A percentile compares a stretch with the other conserved stretches of the same genome.
phyloP scores from a whole-genome alignment of 2,797 vertebrate genomes.

The Melanotaenia trifasciata region DNA sequence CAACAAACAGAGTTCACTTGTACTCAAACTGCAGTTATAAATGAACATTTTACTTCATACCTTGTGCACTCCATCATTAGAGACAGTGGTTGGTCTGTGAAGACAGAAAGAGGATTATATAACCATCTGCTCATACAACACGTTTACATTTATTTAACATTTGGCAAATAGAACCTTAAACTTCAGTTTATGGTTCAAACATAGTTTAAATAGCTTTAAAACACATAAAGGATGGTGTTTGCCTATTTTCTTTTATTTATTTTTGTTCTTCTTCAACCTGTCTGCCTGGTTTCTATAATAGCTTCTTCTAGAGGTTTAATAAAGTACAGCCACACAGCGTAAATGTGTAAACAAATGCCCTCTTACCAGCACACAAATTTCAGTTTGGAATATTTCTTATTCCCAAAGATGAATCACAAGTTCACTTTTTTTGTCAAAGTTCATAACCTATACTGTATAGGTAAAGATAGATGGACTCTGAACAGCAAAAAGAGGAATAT shows the following conservation, averaged over 20 bases:
- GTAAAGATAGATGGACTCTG: neutral
- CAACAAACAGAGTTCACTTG: neutral
- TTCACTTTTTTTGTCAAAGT: neutral
- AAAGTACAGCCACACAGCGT: neutral
- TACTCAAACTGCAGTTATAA: neutral
- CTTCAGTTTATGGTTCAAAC: neutral
- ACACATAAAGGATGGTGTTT: neutral
- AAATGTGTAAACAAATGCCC: neutral
- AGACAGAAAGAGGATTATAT: constrained; percentile 42
- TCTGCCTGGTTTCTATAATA: neutral
- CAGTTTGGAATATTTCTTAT: neutral
- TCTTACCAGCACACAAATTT: neutral
- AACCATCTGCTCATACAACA: constrained; percentile 15
- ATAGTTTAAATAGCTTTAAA: neutral
- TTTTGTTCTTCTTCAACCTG: neutral
- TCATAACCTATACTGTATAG: neutral
- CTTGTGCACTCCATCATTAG: constrained; percentile 85
- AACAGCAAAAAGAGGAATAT: neutral
- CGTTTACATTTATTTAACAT: neutral
- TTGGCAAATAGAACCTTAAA: neutral
- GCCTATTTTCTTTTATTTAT: too few species aligned
- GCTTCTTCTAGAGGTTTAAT: neutral
- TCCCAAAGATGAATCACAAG: neutral
- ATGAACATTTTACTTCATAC: constrained; percentile 75
- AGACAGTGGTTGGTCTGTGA: constrained; percentile 82